Evolutionary conservation across 2,113 vertebrate species (phyloP).

Genomic region (Hyaena hyaena): DNA sequence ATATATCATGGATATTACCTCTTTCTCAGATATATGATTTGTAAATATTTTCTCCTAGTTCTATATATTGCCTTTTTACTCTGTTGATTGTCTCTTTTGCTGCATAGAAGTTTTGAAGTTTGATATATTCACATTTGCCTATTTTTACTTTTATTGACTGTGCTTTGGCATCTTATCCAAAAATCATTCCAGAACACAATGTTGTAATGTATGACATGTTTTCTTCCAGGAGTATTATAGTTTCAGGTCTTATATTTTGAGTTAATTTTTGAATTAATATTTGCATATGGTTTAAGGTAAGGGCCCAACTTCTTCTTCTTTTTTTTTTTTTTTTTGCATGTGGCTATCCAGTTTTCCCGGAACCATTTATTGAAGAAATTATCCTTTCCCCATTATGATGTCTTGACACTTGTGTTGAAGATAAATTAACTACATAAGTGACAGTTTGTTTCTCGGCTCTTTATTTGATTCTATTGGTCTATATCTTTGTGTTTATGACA

Average conservation of each 20-base stretch:
- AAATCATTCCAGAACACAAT: conserved; percentile 14
- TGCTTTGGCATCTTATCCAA: not conserved
- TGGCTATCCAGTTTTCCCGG: too few species aligned
- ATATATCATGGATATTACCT: not conserved
- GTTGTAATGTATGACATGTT: not conserved
- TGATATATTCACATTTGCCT: not conserved
- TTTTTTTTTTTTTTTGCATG: too few species aligned
- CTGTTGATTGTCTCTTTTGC: not conserved
- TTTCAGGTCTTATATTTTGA: not conserved
- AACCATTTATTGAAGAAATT: too few species aligned
- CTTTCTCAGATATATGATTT: not conserved
- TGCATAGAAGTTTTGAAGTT: not conserved
- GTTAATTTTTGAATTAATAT: too few species aligned
- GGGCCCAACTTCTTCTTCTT: too few species aligned
- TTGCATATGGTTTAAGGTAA: too few species aligned
- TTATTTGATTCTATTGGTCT: too few species aligned
- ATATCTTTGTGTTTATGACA: too few species aligned
- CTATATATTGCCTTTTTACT: not conserved
- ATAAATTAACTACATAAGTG: too few species aligned
- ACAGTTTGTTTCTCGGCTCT: too few species aligned
- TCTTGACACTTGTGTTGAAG: too few species aligned
- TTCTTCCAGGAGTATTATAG: not conserved
- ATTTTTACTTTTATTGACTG: not conserved
- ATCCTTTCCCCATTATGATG: too few species aligned
- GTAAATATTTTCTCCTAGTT: not conserved